phyloP scores from a whole-genome alignment of 2,113 vertebrate genomes.

The Phalacrocorax pelagicus region DNA sequence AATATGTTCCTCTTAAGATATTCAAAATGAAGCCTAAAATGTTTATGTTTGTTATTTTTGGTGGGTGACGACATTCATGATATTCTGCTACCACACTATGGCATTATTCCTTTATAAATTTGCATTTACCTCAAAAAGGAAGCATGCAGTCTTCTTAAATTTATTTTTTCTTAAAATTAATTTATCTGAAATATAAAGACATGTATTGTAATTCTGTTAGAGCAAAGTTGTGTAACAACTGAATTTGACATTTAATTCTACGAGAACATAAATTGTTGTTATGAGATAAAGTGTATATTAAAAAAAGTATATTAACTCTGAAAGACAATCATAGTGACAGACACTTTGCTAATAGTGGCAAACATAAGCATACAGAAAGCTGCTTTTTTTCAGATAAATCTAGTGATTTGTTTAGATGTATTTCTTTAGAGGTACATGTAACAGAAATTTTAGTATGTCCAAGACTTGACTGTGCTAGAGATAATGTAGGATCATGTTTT shows the following conservation, averaged over 20 bases:
- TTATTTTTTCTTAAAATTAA: neutral
- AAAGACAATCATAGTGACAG: neutral
- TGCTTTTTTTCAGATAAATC: neutral
- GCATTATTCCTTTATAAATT: neutral
- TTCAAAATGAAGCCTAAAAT: neutral
- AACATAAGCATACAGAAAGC: neutral
- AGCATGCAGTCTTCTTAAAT: neutral
- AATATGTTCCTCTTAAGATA: neutral
- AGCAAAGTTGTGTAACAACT: neutral
- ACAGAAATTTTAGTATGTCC: neutral
- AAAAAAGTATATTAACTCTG: neutral
- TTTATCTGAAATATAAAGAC: neutral
- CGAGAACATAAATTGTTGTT: fast-evolving
- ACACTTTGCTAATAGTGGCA: neutral
- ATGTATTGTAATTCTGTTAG: neutral
- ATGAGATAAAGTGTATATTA: neutral
- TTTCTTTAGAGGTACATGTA: neutral
- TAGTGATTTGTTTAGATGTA: neutral
- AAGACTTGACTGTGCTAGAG: neutral
- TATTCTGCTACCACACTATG: neutral
- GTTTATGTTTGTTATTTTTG: neutral
- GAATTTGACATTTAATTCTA: neutral
- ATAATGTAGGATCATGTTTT: neutral
- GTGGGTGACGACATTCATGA: neutral
- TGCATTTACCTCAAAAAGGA: neutral